These are phyloP conservation scores for Astreopora myriophthalma DNA, from an alignment of 64 coral and sea anemone genomes.

Conservation along the genomic window DNA sequence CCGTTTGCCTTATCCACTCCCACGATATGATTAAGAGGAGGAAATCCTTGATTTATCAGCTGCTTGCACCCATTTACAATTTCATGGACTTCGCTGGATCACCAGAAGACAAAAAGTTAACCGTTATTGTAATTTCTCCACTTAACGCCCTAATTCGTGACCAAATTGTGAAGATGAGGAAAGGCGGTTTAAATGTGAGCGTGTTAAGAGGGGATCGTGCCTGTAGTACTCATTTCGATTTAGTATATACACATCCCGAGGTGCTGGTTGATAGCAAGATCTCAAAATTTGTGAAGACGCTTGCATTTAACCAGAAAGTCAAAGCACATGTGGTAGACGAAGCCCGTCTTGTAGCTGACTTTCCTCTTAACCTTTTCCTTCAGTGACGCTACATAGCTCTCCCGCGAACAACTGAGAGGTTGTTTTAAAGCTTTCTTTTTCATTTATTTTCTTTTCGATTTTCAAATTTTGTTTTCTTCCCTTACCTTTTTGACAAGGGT, in stretches of 20 bases:
- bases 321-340: background rate
- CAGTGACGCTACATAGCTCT: background rate
- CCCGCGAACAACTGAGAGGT: too few relatives aligned
- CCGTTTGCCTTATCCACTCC: too few relatives aligned
- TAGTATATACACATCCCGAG: too few relatives aligned
- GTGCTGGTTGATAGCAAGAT: too few relatives aligned
- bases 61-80: background rate
- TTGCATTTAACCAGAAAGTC: background rate
- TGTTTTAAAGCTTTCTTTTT: too few relatives aligned
- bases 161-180: background rate
- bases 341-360: background rate
- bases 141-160: background rate
- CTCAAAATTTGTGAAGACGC: background rate
- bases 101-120: background rate
- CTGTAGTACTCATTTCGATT: too few relatives aligned
- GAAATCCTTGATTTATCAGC: background rate
- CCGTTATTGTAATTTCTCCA: background rate
- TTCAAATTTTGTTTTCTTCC: too few relatives aligned
- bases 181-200: background rate
- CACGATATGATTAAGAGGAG: too few relatives aligned
- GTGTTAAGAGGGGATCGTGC: background rate
- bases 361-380: background rate
- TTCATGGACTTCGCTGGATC: background rate
- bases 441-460: too few relatives aligned
- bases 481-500: too few relatives aligned